phyloP scores from a whole-genome alignment of 2,888 invertebrate genomes.

The Heliconius sara region DNA sequence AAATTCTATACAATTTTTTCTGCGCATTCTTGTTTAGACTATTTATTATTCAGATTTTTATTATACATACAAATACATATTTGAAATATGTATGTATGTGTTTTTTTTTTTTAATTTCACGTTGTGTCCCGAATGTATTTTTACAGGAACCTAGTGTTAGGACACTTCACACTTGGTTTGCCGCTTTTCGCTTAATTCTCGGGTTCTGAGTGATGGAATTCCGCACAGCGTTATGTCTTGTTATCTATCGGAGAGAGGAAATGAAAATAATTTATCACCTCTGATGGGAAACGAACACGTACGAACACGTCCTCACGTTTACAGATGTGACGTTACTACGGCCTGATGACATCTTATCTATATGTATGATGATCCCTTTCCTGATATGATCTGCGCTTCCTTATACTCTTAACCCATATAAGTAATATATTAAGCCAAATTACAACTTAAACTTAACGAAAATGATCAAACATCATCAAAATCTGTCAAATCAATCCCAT shows the following conservation, averaged over 20 bases:
- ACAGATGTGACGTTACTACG: too few relatives aligned
- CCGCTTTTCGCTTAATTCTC: not conserved
- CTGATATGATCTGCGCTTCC: too few relatives aligned
- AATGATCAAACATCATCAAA: not conserved
- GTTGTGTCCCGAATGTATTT: not conserved
- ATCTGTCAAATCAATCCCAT: not conserved
- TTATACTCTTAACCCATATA: not conserved
- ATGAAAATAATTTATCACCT: not conserved
- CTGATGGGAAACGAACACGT: not conserved
- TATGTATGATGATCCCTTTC: too few relatives aligned
- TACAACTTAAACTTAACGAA: not conserved
- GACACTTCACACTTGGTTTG: too few relatives aligned
- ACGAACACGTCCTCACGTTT: too few relatives aligned
- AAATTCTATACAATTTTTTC: constrained; percentile 41
- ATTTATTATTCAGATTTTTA: constrained; percentile 35
- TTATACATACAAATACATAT: constrained; percentile 23
- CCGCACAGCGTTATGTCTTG: not conserved
- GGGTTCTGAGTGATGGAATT: not conserved
- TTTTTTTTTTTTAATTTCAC: not conserved
- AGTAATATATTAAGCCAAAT: not conserved
- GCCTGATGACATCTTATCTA: too few relatives aligned
- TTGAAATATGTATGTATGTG: not conserved
- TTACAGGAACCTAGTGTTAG: not conserved
- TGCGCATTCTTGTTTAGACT: constrained; percentile 24
- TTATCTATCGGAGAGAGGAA: too few relatives aligned